Conservation (phyloP, 2,888 invertebrate species). For the Thysanoteuthis rhombus region DNA sequence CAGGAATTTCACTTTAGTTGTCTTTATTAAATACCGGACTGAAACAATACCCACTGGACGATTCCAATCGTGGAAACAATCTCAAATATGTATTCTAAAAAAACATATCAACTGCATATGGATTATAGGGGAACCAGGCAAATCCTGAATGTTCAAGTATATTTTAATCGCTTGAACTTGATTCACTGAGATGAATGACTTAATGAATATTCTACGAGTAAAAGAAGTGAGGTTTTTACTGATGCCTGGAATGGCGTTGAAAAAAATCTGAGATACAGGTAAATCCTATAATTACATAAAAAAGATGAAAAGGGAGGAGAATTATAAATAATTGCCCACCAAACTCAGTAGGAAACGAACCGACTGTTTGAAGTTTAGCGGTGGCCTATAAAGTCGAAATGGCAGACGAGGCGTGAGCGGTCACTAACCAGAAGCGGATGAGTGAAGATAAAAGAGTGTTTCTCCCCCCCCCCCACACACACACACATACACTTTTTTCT, state of each 20-base stretch:
- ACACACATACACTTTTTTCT: background rate
- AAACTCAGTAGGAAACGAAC: background rate
- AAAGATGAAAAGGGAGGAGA: background rate
- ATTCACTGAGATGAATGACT: background rate
- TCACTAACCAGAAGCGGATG: background rate
- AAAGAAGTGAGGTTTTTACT: background rate
- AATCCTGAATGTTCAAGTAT: too few species aligned
- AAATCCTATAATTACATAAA: background rate
- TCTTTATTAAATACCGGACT: background rate
- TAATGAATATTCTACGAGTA: background rate
- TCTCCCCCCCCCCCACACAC: background rate
- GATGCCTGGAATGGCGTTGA: background rate
- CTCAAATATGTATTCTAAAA: background rate
- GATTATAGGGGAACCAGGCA: too few species aligned
- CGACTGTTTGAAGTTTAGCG: background rate
- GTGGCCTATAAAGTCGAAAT: background rate
- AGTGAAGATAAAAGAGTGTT: background rate
- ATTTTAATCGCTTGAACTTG: too few species aligned
- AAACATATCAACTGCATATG: background rate
- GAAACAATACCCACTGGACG: background rate
- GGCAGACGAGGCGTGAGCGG: background rate
- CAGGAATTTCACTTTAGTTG: too few species aligned
- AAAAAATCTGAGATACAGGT: background rate
- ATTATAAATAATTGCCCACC: background rate
- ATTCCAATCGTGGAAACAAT: background rate